A percentile compares a stretch with the other conserved stretches of the same genome.
phyloP scores from a whole-genome alignment of 2,797 vertebrate genomes.

The Austrolebias charrua region DNA sequence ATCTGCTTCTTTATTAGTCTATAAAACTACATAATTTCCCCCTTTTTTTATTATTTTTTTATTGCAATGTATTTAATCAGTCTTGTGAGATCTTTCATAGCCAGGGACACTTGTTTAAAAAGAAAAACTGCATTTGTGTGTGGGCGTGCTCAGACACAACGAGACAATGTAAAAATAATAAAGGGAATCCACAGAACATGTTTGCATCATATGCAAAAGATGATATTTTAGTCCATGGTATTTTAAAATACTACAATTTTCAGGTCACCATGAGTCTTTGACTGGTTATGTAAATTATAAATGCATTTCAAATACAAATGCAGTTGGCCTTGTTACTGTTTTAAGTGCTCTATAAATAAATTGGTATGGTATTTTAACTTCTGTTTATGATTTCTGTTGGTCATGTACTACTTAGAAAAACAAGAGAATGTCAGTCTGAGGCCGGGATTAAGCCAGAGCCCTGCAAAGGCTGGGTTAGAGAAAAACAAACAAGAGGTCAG shows the following conservation, averaged over 20 bases:
- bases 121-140: constrained; percentile 5
- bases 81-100: not conserved
- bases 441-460: too few relatives aligned
- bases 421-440: too few relatives aligned
- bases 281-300: not conserved
- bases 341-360: too few relatives aligned
- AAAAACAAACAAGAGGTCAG: too few relatives aligned
- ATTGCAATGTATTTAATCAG: not conserved
- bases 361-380: too few relatives aligned
- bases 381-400: too few relatives aligned
- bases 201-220: constrained; percentile 8
- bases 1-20: not conserved
- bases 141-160: constrained; percentile 1
- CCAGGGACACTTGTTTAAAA: not conserved
- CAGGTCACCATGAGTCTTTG: not conserved
- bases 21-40: not conserved
- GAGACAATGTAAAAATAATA: constrained; percentile 10
- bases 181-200: constrained; percentile 31
- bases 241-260: not conserved
- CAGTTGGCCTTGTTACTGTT: too few relatives aligned
- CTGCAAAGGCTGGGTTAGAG: too few relatives aligned
- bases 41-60: not conserved
- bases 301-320: too few relatives aligned
- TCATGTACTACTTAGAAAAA: too few relatives aligned
- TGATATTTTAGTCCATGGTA: constrained; percentile 7